Base-by-base conservation (phyloP, 1,140 invertebrate genomes). In the Cyrtorhinus lividipennis region DNA sequence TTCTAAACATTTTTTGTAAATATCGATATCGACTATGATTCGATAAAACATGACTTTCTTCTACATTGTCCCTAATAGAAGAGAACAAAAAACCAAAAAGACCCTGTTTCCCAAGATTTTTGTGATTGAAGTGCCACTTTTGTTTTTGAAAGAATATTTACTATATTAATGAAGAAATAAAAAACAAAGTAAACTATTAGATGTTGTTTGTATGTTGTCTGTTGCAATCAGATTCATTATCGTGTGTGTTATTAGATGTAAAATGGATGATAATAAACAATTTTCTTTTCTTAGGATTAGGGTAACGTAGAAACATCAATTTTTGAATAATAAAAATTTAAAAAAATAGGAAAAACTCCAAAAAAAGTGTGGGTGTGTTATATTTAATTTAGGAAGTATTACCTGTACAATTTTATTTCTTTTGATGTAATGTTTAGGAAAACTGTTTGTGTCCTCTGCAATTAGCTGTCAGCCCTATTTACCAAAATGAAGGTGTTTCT, bases 81-180 rank as follows among this genome's bases (percentile, higher is more conserved):
- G n/a, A n/a, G n/a, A n/a, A n/a, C n/a, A n/a, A 53, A 53, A n/a
- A 10, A 53, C 10, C 10, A 53, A 53, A 53, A 53, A 53, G 20
- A 53, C 25, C 44, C 46, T 61, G 57, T 60, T 64, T 64, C 59
- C 59, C 63, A 56, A 64, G 57, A 59, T 59, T 67, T 68, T 68
- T 69, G 68, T 69, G 68, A 69, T 69, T 66, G 63, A 68, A 69
- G 68, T 69, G 68, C 68, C 68, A 69, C 68, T 67, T 69, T 68
- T 69, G 68, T 69, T 69, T 67, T 62, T 67, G 60, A 61, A 66
- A 68, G 64, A 62, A 62, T 62, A 66, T 62, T 62, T 67, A 58
- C 59, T 62, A 66, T 59, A 56, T 59, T 44, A 64, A 59, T 60
- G 61, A 64, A 66, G 44, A 63, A 65, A 65, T 66, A 64, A 68